Percentiles rank a stretch among this genome's conserved stretches.
These are phyloP conservation scores for Crotalus helleri DNA, from an alignment of 2,113 vertebrate genomes.

Conservation along the genomic window DNA sequence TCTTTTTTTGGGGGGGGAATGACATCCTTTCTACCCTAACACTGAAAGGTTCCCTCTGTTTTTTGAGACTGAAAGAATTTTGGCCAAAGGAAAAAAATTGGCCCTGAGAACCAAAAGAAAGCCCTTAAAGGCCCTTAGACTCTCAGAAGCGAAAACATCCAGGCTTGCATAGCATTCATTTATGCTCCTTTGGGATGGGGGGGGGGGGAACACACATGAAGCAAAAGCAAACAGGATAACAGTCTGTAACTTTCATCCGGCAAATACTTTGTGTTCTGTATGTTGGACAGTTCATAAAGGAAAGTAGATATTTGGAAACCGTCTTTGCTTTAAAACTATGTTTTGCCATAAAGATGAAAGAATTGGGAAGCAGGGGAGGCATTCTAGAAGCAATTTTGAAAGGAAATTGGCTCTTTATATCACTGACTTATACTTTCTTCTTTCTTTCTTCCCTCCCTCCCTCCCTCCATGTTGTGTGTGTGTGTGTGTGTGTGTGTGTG, in stretches of 20 bases:
- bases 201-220: background rate
- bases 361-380: background rate
- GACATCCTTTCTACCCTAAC: background rate
- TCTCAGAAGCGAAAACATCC: background rate
- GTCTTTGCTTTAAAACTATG: background rate
- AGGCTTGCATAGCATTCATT: fast-evolving
- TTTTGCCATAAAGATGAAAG: background rate
- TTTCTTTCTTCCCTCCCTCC: background rate
- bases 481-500: background rate
- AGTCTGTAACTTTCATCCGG: background rate
- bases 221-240: background rate
- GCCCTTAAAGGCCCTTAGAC: background rate
- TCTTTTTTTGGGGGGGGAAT: background rate
- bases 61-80: conserved; percentile 22
- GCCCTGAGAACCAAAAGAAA: background rate
- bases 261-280: background rate
- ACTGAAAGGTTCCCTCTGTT: background rate
- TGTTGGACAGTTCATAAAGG: background rate
- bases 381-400: too few relatives aligned
- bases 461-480: background rate
- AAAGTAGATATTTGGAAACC: background rate
- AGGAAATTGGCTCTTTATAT: too few relatives aligned
- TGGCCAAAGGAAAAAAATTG: background rate
- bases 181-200: background rate
- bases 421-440: background rate